Conservation (phyloP, 2,113 vertebrate genomes). For the Oryzias woworae region DNA sequence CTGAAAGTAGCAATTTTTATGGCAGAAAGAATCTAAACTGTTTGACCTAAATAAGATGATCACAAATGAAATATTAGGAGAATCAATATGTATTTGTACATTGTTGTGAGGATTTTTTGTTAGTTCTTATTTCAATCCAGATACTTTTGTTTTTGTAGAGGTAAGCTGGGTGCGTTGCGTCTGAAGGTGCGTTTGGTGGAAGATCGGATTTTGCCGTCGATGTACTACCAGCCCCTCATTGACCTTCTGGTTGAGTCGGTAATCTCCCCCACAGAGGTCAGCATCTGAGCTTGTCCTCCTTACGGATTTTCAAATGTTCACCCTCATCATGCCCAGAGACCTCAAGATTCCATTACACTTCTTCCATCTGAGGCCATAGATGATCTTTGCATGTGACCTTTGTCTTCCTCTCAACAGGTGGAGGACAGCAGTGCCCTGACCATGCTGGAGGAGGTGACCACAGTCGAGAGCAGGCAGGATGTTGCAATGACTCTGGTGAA, state of each 20-base stretch:
- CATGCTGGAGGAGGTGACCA: conserved; percentile 86
- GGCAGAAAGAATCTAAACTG: not conserved
- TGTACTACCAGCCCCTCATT: conserved; percentile 83
- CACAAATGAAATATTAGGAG: not conserved
- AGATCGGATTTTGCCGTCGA: conserved; percentile 81
- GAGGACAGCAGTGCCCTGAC: conserved; percentile 77
- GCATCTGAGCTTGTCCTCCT: conserved; percentile 17
- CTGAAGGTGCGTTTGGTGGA: conserved; percentile 84
- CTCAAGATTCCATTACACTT: conserved; percentile 8
- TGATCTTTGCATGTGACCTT: not conserved
- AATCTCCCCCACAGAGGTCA: conserved; percentile 71
- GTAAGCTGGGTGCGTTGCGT: conserved; percentile 85
- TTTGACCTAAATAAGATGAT: not conserved
- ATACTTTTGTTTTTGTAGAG: conserved; percentile 55
- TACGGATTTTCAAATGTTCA: conserved; percentile 20
- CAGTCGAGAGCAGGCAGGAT: conserved; percentile 85
- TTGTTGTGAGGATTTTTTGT: not conserved
- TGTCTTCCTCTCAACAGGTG: conserved; percentile 62
- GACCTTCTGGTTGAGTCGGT: conserved; percentile 85
- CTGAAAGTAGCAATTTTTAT: not conserved
- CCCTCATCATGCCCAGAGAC: conserved; percentile 4
- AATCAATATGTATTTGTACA: not conserved
- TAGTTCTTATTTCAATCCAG: too few species aligned
- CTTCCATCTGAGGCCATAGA: not conserved
- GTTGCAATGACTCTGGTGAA: conserved; percentile 90